Evolutionary conservation across 2,888 invertebrate genomes (phyloP).

Genomic region (Pheosia tremula): DNA sequence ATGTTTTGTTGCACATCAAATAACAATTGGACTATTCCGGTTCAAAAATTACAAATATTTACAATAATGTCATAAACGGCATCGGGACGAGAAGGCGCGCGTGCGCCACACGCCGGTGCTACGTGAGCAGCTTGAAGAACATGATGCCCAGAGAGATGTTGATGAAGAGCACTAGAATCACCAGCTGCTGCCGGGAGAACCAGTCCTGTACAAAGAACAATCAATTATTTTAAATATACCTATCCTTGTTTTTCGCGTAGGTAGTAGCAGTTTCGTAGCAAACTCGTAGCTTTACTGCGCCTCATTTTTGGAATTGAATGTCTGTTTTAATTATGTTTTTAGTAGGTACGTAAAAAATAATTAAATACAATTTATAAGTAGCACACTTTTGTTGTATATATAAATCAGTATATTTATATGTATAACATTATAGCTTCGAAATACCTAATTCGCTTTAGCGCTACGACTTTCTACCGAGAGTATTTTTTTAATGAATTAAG

Average conservation of each 20-base stretch:
- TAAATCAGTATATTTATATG: too few species aligned
- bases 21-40: slow-evolving; percentile 57
- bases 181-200: slow-evolving; percentile 97
- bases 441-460: too few species aligned
- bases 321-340: too few species aligned
- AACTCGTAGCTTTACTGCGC: too few species aligned
- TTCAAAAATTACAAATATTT: slow-evolving; percentile 68
- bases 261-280: not conserved
- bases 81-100: slow-evolving; percentile 56
- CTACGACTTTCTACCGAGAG: too few species aligned
- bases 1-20: slow-evolving; percentile 58
- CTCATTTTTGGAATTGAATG: too few species aligned
- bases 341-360: too few species aligned
- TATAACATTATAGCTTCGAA: too few species aligned
- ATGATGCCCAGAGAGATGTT: slow-evolving; percentile 97
- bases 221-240: slow-evolving; percentile 3
- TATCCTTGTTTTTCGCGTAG: not conserved
- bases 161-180: slow-evolving; percentile 96
- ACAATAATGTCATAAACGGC: slow-evolving; percentile 57
- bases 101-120: slow-evolving; percentile 87
- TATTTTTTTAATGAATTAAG: not conserved
- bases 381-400: too few species aligned
- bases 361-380: too few species aligned
- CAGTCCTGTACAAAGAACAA: slow-evolving; percentile 89
- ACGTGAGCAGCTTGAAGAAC: slow-evolving; percentile 98